Evolutionary conservation across 2,888 invertebrate species (phyloP), one percentile per base, ranked within the genome.

Genomic region (Leptodirus hochenwartii): DNA sequence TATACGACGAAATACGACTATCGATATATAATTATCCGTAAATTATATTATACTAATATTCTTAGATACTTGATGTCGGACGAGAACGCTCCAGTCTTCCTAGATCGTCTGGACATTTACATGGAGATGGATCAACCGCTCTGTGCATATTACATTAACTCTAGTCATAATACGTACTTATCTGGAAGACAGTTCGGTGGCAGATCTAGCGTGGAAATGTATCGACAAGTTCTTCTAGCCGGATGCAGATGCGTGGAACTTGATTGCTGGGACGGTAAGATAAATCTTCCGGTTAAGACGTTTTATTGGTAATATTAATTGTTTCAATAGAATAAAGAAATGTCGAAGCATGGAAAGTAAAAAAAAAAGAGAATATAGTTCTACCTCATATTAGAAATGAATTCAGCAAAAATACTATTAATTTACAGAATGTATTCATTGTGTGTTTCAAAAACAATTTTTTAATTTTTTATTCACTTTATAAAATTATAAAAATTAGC

Each of bases 111-210:
- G 42, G 95, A 95, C 52, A 81, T 87, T 47, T 91, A 91, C 49
- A 84, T 82, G 84, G 96, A 98, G 41, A 96, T 99, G 98, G 96
- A 98, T 53, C 93, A 96, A 53, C 85, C 98, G 0, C 55, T 99
- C 31, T 78, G 90, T 5, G 96, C 98, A 54, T 98, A 99, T 61
- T 98, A 95, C 61, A 98, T 98, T 49, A 98, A 99, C 64, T 93
- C 91, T 35, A 91, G 90, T 37, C 93, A 93, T 55, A 93, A 93
- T 54, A 95, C 93, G 9, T 93, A 93, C 56, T 62, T 93, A 37
- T 76, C 75, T 15, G 93, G 93, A 1, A 59, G 96, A 36, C 98
- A 99, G 62, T 98, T 98, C 53, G 96, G 96, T 30, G 98, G 96
- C 9, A 90, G 82, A 58, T 91, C 91, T 38, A 90, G 90, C 42